A percentile compares a stretch with the other conserved stretches of the same genome.
Evolutionary conservation across 2,797 vertebrate genomes (phyloP).

Genomic region (Sebastes glaucus): DNA sequence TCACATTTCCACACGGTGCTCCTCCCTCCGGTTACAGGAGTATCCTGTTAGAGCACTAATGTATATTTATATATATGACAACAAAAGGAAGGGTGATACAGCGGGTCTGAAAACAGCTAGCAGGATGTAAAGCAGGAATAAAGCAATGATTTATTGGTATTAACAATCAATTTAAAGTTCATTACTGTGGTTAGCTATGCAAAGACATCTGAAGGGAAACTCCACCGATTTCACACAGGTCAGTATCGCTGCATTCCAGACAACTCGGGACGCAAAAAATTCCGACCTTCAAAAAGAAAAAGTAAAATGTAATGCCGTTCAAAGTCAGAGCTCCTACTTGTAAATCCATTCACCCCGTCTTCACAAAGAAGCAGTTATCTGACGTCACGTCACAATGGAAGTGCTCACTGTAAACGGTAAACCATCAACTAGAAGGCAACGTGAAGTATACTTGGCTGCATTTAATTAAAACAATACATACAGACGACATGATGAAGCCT

Average conservation of each 20-base stretch:
- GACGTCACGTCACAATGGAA: too few relatives aligned
- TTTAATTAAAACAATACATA: too few relatives aligned
- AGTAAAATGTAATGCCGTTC: fast-evolving
- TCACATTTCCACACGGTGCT: constrained; percentile 32
- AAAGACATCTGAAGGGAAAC: background rate
- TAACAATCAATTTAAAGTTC: constrained; percentile 20
- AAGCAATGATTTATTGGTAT: background rate
- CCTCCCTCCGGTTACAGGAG: background rate
- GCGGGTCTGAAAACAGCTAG: background rate
- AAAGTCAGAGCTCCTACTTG: background rate
- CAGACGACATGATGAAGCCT: too few relatives aligned
- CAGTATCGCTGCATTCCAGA: background rate
- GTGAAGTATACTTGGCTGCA: fast-evolving
- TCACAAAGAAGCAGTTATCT: too few relatives aligned
- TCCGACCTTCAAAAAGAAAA: background rate
- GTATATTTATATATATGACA: constrained; percentile 1
- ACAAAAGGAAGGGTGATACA: constrained; percentile 1
- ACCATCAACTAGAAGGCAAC: too few relatives aligned
- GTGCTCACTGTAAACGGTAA: too few relatives aligned
- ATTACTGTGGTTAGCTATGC: background rate
- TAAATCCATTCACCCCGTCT: too few relatives aligned
- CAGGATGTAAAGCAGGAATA: background rate
- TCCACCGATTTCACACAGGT: background rate
- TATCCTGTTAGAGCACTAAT: background rate
- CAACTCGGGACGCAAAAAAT: background rate